Base-by-base conservation (phyloP, 2,888 invertebrate genomes). In the Dynastes hyllus region DNA sequence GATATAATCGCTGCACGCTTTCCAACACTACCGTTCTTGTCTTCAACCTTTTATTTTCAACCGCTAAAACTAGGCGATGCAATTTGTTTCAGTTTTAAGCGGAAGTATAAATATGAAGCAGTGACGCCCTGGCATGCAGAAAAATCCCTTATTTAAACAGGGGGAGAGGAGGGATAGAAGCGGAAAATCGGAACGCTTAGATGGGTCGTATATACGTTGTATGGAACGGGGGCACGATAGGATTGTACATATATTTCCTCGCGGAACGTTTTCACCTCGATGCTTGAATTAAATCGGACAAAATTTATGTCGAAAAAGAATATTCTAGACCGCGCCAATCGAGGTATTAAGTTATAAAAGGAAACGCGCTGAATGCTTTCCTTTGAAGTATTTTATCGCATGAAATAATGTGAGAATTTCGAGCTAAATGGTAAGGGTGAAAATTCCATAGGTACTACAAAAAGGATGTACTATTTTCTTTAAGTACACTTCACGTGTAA, bases 61-160 rank as follows among this genome's bases (percentile, higher is more conserved):
- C 67, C 50, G 50, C 55, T 50, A 63, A 63, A 63, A 29, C 51
- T 45, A 37, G 65, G 65, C 50, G 40, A 65, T 61, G 79, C 79
- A 77, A 79, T 79, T 79, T 79, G 77, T 71, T 79, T 61, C 61
- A 50, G 69, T 69, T 61, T 77, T 79, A 53, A 76, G 67, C 79
- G 79, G 79, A 79, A 79, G 71, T 77, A 80, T 76, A 80, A 80
- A 80, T 80, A 80, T 66, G 58, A 69, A 51, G 61, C 58, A 63
- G 66, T 55, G 40, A 61, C 63, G 55, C 29, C 6, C 29, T 2
- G 40, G n/a, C 69, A 66, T 27, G 66, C 27, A 16, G 40, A 63
- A 51, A 63, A 69, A 78, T 73, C 77, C 66, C 73, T 80, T 75
- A 76, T 78, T 78, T 78, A 75, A 78, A 80, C 79, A 69, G 51